A percentile compares a stretch with the other conserved stretches of the same genome.
Evolutionary conservation across 2,797 vertebrate species (phyloP).

Genomic region (Epinephelus malabaricus): DNA sequence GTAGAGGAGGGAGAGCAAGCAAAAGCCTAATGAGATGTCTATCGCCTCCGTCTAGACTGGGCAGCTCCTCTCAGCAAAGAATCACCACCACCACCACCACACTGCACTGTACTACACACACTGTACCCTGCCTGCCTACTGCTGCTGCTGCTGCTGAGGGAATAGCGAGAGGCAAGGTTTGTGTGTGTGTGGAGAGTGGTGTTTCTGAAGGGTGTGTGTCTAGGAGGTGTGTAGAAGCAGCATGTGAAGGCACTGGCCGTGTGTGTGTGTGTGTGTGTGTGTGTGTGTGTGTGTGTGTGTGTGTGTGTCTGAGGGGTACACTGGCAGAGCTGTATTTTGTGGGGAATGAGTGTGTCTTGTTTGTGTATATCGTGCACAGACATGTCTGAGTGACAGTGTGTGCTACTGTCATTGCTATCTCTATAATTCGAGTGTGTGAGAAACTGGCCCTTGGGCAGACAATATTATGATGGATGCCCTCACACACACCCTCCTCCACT

Average conservation of each 20-base stretch:
- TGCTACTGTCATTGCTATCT: constrained; percentile 77
- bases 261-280: constrained; percentile 38
- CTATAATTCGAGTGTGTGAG: constrained; percentile 80
- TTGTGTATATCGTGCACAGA: constrained; percentile 64
- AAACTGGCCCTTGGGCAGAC: constrained; percentile 79
- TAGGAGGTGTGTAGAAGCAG: constrained; percentile 46
- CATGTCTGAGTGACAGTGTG: constrained; percentile 77
- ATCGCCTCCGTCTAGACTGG: constrained; percentile 86
- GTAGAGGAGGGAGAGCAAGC: constrained; percentile 69
- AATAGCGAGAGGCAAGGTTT: constrained; percentile 70
- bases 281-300: constrained; percentile 38
- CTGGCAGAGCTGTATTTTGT: constrained; percentile 57
- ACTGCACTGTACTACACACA: constrained; percentile 72
- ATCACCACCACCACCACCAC: constrained; percentile 57
- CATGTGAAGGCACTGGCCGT: constrained; percentile 46
- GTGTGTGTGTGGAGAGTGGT: constrained; percentile 10
- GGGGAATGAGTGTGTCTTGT: constrained; percentile 48
- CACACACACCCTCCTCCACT: constrained; percentile 72
- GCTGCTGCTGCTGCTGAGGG: constrained; percentile 60
- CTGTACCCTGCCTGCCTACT: constrained; percentile 64
- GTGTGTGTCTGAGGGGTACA: constrained; percentile 49
- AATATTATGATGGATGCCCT: constrained; percentile 84
- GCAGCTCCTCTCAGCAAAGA: constrained; percentile 73
- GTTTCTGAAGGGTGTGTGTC: constrained; percentile 50
- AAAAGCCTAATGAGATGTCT: constrained; percentile 87